Conservation (phyloP, 2,888 invertebrate species). For the Elgonia sp. region DNA sequence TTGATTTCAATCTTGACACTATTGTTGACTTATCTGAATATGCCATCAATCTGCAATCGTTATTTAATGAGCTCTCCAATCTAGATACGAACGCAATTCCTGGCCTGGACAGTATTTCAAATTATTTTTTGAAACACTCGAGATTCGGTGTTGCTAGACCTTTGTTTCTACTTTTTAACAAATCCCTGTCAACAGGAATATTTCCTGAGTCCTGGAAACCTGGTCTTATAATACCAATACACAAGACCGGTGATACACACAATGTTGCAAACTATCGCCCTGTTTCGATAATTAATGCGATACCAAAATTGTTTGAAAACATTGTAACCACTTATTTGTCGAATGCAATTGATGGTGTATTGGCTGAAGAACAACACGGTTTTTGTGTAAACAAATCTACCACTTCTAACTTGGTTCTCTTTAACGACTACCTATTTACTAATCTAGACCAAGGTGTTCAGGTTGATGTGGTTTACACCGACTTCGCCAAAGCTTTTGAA, state of each 20-base stretch:
- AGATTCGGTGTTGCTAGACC: conserved; percentile 11
- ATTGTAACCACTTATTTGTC: neutral
- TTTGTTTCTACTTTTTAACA: conserved; percentile 25
- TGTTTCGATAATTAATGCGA: conserved; percentile 3
- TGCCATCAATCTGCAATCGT: neutral
- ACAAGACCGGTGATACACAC: conserved; percentile 3
- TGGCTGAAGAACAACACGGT: neutral
- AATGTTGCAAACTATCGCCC: conserved; percentile 13
- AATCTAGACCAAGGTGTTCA: neutral
- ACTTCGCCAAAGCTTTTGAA: no score
- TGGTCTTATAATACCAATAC: conserved; percentile 22
- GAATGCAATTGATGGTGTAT: neutral
- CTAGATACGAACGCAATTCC: neutral
- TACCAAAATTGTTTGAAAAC: neutral
- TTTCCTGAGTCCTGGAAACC: conserved; percentile 42
- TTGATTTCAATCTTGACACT: neutral
- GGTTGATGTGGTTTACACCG: neutral
- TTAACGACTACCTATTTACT: neutral
- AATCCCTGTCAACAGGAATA: neutral
- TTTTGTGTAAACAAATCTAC: neutral
- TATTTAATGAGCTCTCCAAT: neutral
- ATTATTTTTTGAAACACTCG: neutral
- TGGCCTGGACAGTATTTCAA: neutral
- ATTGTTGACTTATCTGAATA: neutral
- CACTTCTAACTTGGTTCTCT: neutral